Evolutionary conservation across 2,888 invertebrate genomes (phyloP).

Genomic region (Lamproptera curius): DNA sequence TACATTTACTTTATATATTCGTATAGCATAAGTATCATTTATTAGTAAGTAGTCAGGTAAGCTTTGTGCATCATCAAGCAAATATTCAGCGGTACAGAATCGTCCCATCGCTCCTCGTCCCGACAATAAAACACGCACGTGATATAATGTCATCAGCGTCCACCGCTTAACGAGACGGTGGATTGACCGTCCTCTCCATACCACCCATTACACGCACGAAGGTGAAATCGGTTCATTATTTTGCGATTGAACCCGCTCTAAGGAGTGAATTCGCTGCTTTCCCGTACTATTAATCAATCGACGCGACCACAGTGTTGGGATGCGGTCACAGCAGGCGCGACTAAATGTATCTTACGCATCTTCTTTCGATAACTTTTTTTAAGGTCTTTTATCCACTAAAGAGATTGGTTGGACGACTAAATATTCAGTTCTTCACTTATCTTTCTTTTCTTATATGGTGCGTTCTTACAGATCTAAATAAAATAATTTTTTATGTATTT

Average conservation of each 20-base stretch:
- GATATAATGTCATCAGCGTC: background rate
- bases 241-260: constrained; percentile 13
- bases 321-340: constrained; percentile 47
- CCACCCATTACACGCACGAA: constrained; percentile 8
- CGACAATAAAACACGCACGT: no score
- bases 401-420: no score
- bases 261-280: constrained; percentile 13
- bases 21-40: no score
- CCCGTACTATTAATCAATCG: constrained; percentile 23
- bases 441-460: no score
- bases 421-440: no score
- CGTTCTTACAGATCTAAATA: no score
- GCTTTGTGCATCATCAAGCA: no score
- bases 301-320: constrained; percentile 39
- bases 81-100: background rate
- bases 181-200: background rate
- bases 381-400: no score
- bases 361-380: constrained; percentile 8
- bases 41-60: no score
- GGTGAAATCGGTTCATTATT: constrained; percentile 10
- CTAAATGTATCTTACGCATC: constrained; percentile 36
- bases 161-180: background rate
- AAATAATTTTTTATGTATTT: no score
- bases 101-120: no score
- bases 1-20: no score